phyloP scores from a whole-genome alignment of 1,140 invertebrate species.

The Tigriopus japonicus region DNA sequence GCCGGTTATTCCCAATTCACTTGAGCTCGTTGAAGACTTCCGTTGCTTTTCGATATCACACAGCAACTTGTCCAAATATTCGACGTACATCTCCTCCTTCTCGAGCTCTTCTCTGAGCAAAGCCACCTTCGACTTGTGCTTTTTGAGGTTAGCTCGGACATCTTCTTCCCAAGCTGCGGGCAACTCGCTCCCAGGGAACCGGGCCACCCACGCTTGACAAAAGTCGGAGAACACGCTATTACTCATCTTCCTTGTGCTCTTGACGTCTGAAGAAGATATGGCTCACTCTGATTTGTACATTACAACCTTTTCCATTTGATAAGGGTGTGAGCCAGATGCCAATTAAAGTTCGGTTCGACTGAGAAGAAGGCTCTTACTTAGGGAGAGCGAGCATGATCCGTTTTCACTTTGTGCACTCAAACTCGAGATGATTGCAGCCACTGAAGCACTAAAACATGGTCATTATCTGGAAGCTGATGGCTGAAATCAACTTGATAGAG shows the following conservation, averaged over 20 bases:
- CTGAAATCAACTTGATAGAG: too few relatives aligned
- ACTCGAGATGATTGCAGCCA: too few relatives aligned
- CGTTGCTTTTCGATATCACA: conserved; percentile 56
- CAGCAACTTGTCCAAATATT: conserved; percentile 59
- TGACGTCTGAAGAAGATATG: too few relatives aligned
- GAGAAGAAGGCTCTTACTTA: too few relatives aligned
- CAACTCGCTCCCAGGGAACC: conserved; percentile 66
- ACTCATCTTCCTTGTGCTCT: not conserved
- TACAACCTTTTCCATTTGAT: too few relatives aligned
- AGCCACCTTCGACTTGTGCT: conserved; percentile 55
- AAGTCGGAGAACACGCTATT: conserved; percentile 53
- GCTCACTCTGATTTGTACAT: too few relatives aligned
- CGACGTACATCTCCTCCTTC: conserved; percentile 72
- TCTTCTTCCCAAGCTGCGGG: conserved; percentile 77
- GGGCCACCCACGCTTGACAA: conserved; percentile 62
- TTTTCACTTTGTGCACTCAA: too few relatives aligned
- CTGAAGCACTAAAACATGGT: too few relatives aligned
- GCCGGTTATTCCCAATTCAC: not conserved
- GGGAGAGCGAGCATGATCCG: too few relatives aligned
- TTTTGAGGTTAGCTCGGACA: conserved; percentile 62
- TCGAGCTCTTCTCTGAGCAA: conserved; percentile 55
- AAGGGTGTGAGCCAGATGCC: too few relatives aligned
- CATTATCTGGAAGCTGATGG: too few relatives aligned
- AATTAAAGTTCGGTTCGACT: too few relatives aligned
- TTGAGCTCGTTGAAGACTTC: not conserved